Evolutionary conservation across 2,797 vertebrate species (phyloP), one percentile per base, ranked within the genome.

Genomic region (Mormyrus proboscirostris): DNA sequence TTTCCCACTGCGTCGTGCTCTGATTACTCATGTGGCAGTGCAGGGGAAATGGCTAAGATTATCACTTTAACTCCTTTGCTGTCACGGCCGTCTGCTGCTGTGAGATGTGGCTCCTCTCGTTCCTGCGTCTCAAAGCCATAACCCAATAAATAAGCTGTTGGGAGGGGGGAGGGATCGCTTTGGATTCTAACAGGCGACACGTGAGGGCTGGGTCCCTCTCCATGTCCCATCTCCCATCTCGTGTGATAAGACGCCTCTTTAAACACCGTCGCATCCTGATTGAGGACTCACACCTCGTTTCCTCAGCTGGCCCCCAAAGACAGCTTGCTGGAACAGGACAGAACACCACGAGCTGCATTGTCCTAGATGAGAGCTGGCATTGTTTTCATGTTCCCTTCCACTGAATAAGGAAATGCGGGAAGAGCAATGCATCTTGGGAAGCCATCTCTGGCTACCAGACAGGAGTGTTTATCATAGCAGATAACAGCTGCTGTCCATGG

Each of bases 401-500:
- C 93, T 94, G 93, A 94, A 93, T 90, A 91, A 91, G 91, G 94
- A 91, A 91, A 49, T 86, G 85, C 65, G 87, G 88, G 69, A 47
- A 79, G 89, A 44, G 90, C 33, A 51, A 90, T 91, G 91, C 93
- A 93, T 94, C 92, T 94, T 91, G 91, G 94, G 92, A 87, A 90
- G 92, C 91, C 92, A 92, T 95, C 94, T 95, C 93, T 94, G 94
- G 94, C 93, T 94, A 94, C 94, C 92, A 94, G 94, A 95, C 94
- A 93, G 93, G 73, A 89, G 86, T 95, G 94, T 95, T 95, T 95
- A 95, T 95, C 95, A 94, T 86, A 41, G 90, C 44, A 87, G 85
- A 90, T 93, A 96, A 95, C 94, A 95, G 94, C 93, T 94, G 94
- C 94, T 93, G 93, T 95, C 94, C 95, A 94, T 94, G 92, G 93